Evolutionary conservation across 2,113 vertebrate species (phyloP), one percentile per base, ranked within the genome.

Genomic region (Oryzias javanicus): DNA sequence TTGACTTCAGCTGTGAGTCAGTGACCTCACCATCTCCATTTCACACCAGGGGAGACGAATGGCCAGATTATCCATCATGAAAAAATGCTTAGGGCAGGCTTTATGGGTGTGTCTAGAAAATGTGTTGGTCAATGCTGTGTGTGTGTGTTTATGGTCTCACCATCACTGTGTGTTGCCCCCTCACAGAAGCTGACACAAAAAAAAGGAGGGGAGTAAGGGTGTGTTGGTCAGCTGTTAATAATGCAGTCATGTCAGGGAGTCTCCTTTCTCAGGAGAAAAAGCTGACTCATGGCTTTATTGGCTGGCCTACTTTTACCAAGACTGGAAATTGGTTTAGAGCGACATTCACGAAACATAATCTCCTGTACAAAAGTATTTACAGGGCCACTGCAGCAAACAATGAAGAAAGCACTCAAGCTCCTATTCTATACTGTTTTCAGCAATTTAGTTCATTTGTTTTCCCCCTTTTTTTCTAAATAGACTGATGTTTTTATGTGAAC

Each of bases 281-380:
- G 54, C 75, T 83, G 82, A 86, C 62, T 87, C 82, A 83, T 76
- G 72, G 63, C 47, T 49, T 62, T 54, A 74, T 62, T 76, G 66
- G 74, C 78, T 88, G 86, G 63, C 86, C 86, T 88, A 88, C 77
- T 86, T 89, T 82, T 49, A 60, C 51, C 63, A 49, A 64, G 40
- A 56, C 66, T 66, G 78, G 64, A 81, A 81, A 66, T 50, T 75
- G 60, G 68, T 79, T 67, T 68, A 66, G 48, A 67, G 48, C 44
- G 51, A 10, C 27, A 72, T 41, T 49, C 27, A 48, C 12, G 42
- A 15, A 53, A 51, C 13, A 27, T 27, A 47, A 40, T 42, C 42
- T 35, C 56, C 45, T 5, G 40, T 20, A 42, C 27, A 49, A 35
- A 35, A 35, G 35, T 35, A 35, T 35, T 35, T 35, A 35, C 35